A percentile compares a stretch with the other conserved stretches of the same genome.
phyloP scores from a whole-genome alignment of 64 coral and sea anemone genomes.

The Hydrozoanthus tunicans region DNA sequence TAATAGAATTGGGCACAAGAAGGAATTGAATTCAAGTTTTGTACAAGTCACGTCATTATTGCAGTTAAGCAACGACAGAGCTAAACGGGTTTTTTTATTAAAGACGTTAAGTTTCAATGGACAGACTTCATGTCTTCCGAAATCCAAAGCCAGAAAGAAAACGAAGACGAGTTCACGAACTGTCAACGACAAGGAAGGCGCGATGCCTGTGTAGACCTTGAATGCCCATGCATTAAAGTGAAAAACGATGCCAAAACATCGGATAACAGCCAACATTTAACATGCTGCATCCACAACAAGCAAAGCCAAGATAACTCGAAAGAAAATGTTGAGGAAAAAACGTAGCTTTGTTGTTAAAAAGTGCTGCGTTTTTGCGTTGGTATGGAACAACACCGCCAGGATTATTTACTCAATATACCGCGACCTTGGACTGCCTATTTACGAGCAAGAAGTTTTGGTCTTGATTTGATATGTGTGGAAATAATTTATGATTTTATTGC shows the following conservation, averaged over 20 bases:
- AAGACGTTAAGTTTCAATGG: constrained; percentile 51
- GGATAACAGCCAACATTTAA: background rate
- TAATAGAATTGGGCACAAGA: background rate
- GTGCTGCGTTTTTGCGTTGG: constrained; percentile 48
- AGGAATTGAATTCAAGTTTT: background rate
- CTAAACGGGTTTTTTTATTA: constrained; percentile 20
- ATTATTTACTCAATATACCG: constrained; percentile 25
- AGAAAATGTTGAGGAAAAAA: constrained; percentile 27
- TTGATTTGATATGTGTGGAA: background rate
- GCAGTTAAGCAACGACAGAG: background rate
- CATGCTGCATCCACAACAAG: constrained; percentile 45
- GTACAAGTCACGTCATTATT: background rate
- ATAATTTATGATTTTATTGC: background rate
- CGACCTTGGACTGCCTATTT: background rate
- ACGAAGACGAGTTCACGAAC: constrained; percentile 39
- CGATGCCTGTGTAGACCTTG: constrained; percentile 33
- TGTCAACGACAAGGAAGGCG: constrained; percentile 48
- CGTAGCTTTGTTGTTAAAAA: constrained; percentile 1
- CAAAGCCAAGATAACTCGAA: constrained; percentile 22
- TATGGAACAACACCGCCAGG: background rate
- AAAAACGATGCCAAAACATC: background rate
- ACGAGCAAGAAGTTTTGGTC: background rate
- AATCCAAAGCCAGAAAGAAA: constrained; percentile 37
- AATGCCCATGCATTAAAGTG: constrained; percentile 47
- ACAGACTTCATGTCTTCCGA: constrained; percentile 62